Percentiles rank a stretch among this genome's conserved stretches.
These are phyloP conservation scores for Hipposideros larvatus DNA, from an alignment of 2,797 vertebrate species.

Conservation along the genomic window DNA sequence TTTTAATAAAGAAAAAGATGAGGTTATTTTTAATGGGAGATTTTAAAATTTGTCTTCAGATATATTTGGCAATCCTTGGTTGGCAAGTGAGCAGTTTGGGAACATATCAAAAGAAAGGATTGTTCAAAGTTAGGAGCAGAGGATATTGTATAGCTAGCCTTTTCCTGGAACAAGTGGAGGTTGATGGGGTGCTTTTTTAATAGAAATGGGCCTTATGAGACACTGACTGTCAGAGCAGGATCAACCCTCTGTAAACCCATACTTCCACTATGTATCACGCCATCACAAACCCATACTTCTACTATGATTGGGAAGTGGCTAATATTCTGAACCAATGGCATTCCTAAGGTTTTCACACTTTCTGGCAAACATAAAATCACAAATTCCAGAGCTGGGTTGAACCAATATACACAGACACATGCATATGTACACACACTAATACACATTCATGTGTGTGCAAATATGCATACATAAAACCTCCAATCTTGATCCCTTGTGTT, in stretches of 20 bases:
- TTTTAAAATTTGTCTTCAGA: not conserved
- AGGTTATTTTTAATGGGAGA: not conserved
- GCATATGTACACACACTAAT: not conserved
- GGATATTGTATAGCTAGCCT: not conserved
- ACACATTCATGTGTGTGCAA: not conserved
- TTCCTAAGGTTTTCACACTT: slow-evolving; percentile 49
- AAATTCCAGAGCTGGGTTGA: slow-evolving; percentile 35
- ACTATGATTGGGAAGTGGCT: not conserved
- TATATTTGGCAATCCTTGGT: not conserved
- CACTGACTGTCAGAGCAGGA: not conserved
- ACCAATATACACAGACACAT: not conserved
- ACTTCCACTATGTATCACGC: not conserved
- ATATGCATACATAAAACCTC: slow-evolving; percentile 3
- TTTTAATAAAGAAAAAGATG: not conserved
- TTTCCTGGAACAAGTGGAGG: not conserved
- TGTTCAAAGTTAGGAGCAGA: not conserved
- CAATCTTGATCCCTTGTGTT: not conserved
- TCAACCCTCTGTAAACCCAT: not conserved
- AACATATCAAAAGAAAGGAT: not conserved
- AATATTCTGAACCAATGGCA: not conserved
- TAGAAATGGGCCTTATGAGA: slow-evolving; percentile 1
- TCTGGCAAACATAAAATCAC: slow-evolving; percentile 18
- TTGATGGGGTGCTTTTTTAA: not conserved
- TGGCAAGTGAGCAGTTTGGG: not conserved
- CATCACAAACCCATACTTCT: not conserved